Percentiles rank a stretch among this genome's conserved stretches.
Conservation (phyloP, 2,113 vertebrate genomes). For the Eolophus roseicapilla region DNA sequence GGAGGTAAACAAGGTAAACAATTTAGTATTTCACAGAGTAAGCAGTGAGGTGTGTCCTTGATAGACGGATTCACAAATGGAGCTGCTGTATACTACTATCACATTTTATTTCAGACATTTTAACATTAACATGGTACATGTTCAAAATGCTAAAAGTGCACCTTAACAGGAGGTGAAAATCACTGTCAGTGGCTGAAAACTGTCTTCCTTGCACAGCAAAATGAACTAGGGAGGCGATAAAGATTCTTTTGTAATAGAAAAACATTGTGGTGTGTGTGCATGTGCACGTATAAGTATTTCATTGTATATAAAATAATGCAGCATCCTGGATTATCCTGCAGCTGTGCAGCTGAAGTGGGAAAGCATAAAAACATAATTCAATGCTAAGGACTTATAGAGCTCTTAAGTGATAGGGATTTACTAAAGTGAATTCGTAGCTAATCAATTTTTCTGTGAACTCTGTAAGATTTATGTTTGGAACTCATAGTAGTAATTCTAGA, state of each 20-base stretch:
- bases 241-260: background rate
- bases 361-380: background rate
- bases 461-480: background rate
- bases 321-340: background rate
- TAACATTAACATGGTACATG: background rate
- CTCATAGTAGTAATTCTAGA: background rate
- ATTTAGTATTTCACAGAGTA: slow-evolving; percentile 5
- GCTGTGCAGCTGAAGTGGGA: background rate
- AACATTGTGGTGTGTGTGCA: background rate
- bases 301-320: background rate
- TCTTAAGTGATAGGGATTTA: background rate
- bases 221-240: background rate
- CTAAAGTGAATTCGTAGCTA: background rate
- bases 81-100: background rate
- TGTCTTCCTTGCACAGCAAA: background rate
- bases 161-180: background rate
- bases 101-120: background rate
- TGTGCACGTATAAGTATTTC: background rate
- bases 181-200: background rate
- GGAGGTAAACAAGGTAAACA: background rate
- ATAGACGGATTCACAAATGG: background rate
- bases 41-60: background rate
- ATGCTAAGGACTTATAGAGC: background rate
- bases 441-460: background rate
- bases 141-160: background rate